These are phyloP conservation scores for Eulemur rufifrons DNA, from an alignment of 2,113 vertebrate genomes.

Conservation along the genomic window DNA sequence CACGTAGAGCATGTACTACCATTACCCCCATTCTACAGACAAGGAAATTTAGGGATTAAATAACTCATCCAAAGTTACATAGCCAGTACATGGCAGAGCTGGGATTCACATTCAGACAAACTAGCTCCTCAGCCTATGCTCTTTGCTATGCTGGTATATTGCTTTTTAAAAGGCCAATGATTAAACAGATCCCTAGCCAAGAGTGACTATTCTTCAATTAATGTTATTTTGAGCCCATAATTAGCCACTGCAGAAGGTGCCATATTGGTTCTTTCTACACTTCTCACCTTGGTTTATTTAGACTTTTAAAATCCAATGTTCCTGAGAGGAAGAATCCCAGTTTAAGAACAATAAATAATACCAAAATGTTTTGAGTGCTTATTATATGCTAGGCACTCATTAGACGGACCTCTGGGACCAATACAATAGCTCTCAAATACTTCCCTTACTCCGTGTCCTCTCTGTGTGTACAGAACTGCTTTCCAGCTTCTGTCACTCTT, in stretches of 20 bases:
- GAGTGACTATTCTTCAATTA: not conserved
- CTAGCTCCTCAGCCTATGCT: too few species aligned
- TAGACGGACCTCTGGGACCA: not conserved
- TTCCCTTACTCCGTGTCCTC: not conserved
- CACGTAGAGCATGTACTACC: too few species aligned
- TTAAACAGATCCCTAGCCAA: not conserved
- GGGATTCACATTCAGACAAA: not conserved
- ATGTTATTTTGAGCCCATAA: not conserved
- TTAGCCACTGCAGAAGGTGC: not conserved
- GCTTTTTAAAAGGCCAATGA: not conserved
- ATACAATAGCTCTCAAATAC: not conserved
- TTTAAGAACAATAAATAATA: not conserved
- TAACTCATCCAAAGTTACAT: not conserved
- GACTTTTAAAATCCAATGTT: not conserved
- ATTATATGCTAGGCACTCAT: not conserved
- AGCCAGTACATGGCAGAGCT: not conserved
- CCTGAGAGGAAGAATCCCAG: not conserved
- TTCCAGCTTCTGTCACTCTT: not conserved
- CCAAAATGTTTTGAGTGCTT: not conserved
- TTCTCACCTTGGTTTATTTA: not conserved
- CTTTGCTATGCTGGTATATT: not conserved
- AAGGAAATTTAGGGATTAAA: not conserved
- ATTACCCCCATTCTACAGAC: not conserved
- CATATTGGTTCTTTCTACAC: not conserved
- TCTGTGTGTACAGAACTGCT: not conserved